Base-by-base conservation (phyloP, 2,888 invertebrate species). In the Drosophila hamatofila region DNA sequence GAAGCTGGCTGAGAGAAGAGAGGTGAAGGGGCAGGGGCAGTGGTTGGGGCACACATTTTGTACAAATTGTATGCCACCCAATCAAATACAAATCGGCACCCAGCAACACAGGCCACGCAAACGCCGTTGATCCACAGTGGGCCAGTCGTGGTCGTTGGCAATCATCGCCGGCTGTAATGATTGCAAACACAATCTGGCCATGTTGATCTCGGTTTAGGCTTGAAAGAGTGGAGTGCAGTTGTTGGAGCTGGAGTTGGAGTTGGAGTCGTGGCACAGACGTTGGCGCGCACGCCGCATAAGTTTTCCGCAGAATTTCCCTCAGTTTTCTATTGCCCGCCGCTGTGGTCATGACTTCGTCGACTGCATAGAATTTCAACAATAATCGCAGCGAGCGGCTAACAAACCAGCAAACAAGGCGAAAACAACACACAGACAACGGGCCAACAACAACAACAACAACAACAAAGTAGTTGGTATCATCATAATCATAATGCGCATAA, bases 401-500 rank as follows among this genome's bases (percentile, higher is more conserved):
- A 86, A 81, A 87, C 80, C 89, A 89, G 80, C 89, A 88, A 87
- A 87, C 89, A 80, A 87, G 84, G 84, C 85, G 89, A 85, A 85
- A 85, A 85, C 88, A 84, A 83, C 88, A 83, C 57, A 68, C 46
- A 62, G 46, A 60, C 55, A 58, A 51, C 71, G 57, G 18, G 49
- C 16, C 67, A 56, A 61, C 74, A 63, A 37, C 77, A 74, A 57
- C 44, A 71, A 51, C 64, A 74, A 60, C 66, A 69, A 66, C 73
- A 80, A 77, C 68, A 65, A 62, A 60, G 57, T 58, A 55, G 61
- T 63, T 67, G 76, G 83, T 86, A 85, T 85, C 84, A 87, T 89
- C 88, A 89, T 87, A 87, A 89, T 87, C 86, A 87, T 87, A 87
- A 87, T 84, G 88, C 85, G 85, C 88, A 89, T 84, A 78, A 80